These are phyloP conservation scores for Bombus waltoni DNA, from an alignment of 1,140 invertebrate species.

Conservation along the genomic window DNA sequence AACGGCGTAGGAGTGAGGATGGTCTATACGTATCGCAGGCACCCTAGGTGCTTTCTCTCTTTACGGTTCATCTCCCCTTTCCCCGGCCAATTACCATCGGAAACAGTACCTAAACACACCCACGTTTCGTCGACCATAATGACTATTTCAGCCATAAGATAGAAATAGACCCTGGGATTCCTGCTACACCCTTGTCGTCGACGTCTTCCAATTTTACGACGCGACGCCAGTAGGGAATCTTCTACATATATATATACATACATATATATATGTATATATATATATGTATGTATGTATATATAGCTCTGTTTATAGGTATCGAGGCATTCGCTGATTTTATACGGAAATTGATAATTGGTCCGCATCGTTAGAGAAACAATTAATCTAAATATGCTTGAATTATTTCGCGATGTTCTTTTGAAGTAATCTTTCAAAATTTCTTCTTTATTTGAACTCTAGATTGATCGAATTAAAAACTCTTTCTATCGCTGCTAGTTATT, in stretches of 20 bases:
- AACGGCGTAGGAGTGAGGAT: slow-evolving; percentile 46
- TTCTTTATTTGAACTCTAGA: too few relatives aligned
- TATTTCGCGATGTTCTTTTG: too few relatives aligned
- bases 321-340: background rate
- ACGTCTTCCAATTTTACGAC: slow-evolving; percentile 25
- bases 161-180: slow-evolving; percentile 41
- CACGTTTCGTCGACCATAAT: slow-evolving; percentile 40
- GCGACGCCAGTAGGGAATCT: background rate
- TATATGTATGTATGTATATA: too few relatives aligned
- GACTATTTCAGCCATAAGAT: slow-evolving; percentile 47
- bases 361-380: too few relatives aligned
- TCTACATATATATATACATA: background rate
- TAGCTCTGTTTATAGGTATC: background rate
- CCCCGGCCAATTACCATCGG: slow-evolving; percentile 32
- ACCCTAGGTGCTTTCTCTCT: slow-evolving; percentile 13
- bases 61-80: background rate
- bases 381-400: too few relatives aligned
- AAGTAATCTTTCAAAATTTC: too few relatives aligned
- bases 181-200: slow-evolving; percentile 6
- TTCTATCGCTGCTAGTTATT: too few relatives aligned
- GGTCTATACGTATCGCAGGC: background rate
- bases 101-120: slow-evolving; percentile 50
- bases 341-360: too few relatives aligned
- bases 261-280: too few relatives aligned
- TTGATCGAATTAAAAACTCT: too few relatives aligned